phyloP scores from a whole-genome alignment of 1,140 invertebrate genomes.

The Drosophila albomicans region DNA sequence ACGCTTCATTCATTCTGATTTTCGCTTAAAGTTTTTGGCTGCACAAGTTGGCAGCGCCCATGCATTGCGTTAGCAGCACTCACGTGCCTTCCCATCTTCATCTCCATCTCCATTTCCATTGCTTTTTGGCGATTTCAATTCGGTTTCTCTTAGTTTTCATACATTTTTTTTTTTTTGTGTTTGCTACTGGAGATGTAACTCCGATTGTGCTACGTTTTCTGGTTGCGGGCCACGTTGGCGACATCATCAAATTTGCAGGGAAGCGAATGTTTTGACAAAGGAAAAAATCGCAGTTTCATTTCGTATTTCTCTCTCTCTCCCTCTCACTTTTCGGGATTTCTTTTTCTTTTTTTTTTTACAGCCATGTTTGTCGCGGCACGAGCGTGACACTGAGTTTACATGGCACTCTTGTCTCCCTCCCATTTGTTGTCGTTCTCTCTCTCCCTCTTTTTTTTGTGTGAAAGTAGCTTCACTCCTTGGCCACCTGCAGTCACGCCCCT shows the following conservation, averaged over 20 bases:
- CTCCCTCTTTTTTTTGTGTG: not conserved
- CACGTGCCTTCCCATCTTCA: not conserved
- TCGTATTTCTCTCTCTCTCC: no score
- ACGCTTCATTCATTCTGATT: slow-evolving; percentile 1
- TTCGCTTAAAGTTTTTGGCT: slow-evolving; percentile 20
- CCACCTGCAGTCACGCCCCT: slow-evolving; percentile 1
- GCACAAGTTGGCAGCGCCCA: slow-evolving; percentile 22
- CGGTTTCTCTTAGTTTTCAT: no score
- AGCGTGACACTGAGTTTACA: slow-evolving; percentile 19
- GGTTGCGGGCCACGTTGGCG: slow-evolving; percentile 9
- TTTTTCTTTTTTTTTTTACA: not conserved
- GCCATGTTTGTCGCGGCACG: slow-evolving; percentile 12
- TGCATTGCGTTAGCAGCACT: slow-evolving; percentile 39
- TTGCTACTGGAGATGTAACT: slow-evolving; percentile 5
- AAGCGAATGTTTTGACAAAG: slow-evolving; percentile 33
- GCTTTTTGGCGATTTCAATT: slow-evolving; percentile 30
- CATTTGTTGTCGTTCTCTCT: not conserved
- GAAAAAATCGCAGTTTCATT: not conserved
- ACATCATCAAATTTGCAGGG: slow-evolving; percentile 39
- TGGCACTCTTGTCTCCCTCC: not conserved
- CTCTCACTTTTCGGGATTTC: not conserved
- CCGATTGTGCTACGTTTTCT: slow-evolving; percentile 6
- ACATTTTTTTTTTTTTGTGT: slow-evolving; percentile 2
- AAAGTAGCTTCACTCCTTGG: not conserved
- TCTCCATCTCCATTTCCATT: not conserved